phyloP scores from a whole-genome alignment of 1,140 invertebrate species.

The Augochlora pura region DNA sequence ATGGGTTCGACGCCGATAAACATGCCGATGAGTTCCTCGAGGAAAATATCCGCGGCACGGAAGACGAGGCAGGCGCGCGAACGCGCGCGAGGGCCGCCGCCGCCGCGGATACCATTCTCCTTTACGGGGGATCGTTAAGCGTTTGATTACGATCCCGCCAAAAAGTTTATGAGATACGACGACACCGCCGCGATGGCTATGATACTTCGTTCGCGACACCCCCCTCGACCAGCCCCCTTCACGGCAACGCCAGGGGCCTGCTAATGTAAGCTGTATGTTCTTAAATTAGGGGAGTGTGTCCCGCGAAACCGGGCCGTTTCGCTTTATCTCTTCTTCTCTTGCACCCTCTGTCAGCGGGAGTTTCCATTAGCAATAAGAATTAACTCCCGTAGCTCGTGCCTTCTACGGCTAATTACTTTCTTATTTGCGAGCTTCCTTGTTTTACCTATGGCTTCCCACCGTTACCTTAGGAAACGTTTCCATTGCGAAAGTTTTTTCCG shows the following conservation, averaged over 20 bases:
- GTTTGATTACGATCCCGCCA: constrained; percentile 19
- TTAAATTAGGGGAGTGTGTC: constrained; percentile 32
- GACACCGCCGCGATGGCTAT: background rate
- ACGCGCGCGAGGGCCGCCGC: no score
- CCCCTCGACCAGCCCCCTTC: background rate
- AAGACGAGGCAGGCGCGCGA: no score
- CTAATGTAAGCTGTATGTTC: constrained; percentile 40
- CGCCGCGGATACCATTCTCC: constrained; percentile 15
- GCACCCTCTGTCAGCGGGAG: constrained; percentile 5
- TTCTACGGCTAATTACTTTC: constrained; percentile 25
- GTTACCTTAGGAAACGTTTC: constrained; percentile 26
- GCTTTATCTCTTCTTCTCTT: constrained; percentile 24
- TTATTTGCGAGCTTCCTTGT: constrained; percentile 35
- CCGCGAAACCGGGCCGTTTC: constrained; percentile 16
- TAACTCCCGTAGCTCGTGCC: background rate
- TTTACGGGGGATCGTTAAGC: constrained; percentile 21
- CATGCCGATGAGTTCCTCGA: background rate
- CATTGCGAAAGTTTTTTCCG: constrained; percentile 30
- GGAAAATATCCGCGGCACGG: background rate
- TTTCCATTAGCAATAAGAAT: constrained; percentile 32
- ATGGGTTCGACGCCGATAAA: constrained; percentile 17
- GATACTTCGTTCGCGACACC: constrained; percentile 16
- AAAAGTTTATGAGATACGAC: constrained; percentile 35
- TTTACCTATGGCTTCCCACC: constrained; percentile 9
- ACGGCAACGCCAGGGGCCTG: background rate